A percentile compares a stretch with the other conserved stretches of the same genome.
Evolutionary conservation across 2,113 vertebrate genomes (phyloP).

Genomic region (Albula goreensis): DNA sequence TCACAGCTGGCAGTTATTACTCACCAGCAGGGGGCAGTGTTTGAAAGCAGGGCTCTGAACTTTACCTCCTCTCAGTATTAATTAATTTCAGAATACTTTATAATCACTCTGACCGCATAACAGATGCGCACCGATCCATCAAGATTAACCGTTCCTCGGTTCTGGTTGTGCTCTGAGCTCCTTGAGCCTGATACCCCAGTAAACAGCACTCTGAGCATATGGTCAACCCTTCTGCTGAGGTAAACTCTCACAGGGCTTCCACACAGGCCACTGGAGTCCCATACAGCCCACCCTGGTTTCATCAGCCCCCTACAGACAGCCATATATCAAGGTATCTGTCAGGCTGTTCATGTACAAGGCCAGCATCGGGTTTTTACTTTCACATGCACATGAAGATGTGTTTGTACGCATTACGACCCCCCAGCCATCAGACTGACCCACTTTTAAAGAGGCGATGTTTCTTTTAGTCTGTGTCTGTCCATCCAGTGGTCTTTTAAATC

Average conservation of each 20-base stretch:
- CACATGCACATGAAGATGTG: no score
- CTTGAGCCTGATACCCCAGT: not conserved
- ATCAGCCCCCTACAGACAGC: no score
- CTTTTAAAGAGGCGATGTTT: no score
- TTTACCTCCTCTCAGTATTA: not conserved
- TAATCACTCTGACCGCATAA: not conserved
- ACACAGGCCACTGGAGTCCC: not conserved
- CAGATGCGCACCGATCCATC: not conserved
- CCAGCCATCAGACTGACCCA: no score
- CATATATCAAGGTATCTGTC: no score
- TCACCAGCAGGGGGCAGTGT: constrained; percentile 29
- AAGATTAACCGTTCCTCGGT: not conserved
- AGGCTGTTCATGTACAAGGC: no score
- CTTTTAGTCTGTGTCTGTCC: no score
- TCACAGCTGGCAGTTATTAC: not conserved
- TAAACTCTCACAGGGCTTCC: not conserved
- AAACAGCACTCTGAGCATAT: not conserved
- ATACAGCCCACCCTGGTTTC: no score
- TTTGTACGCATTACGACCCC: no score
- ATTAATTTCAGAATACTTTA: not conserved
- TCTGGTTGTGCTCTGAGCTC: not conserved
- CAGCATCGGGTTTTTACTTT: no score
- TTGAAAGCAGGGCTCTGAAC: not conserved
- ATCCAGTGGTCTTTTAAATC: no score
- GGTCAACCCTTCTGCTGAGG: not conserved